Evolutionary conservation across 2,888 invertebrate species (phyloP), one percentile per base, ranked within the genome.

Genomic region (Sialis lutaria): DNA sequence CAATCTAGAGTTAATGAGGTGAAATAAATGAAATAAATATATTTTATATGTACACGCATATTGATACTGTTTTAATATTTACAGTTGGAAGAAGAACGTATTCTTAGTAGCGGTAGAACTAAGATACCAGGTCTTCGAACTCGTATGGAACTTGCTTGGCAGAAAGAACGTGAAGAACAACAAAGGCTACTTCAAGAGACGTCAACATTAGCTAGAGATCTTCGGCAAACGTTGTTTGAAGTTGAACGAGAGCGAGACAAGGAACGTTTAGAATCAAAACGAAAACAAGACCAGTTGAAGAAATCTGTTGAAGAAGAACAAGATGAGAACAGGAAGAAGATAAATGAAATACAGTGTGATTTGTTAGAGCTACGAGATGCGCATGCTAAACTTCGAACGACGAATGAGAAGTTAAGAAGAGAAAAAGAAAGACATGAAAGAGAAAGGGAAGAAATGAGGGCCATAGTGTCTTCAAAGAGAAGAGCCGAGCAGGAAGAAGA

Each of bases 111-210:
- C 31, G 90, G 91, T 1, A 72, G 91, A 50, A 83, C 87, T 1
- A 83, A 89, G 58, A 82, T 89, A 51, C 84, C 87, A 0, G 91
- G 90, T 4, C 69, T 87, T 55, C 82, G 85, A 57, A 87, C 91
- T 2, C 78, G 86, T 46, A 79, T 92, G 74, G 91, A 92, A 61
- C 68, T 92, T 10, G 88, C 90, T 0, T 92, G 92, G 92, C 90
- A 90, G 58, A 92, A 90, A 61, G 92, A 92, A 64, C 72, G 92
- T 22, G 89, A 90, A 61, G 91, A 92, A 57, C 89, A 90, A 57
- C 90, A 90, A 55, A 71, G 90, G n/a, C 65, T 92, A 37, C 66
- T 92, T 33, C 88, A 89, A 60, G 92, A 92, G 67, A 89, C 90
- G 0, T 87, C 89, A 37, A 90, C 89, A 0, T 70, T 92, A 50